Percentiles rank a stretch among this genome's conserved stretches.
phyloP scores from a whole-genome alignment of 2,797 vertebrate genomes.

The Uromys caudimaculatus region DNA sequence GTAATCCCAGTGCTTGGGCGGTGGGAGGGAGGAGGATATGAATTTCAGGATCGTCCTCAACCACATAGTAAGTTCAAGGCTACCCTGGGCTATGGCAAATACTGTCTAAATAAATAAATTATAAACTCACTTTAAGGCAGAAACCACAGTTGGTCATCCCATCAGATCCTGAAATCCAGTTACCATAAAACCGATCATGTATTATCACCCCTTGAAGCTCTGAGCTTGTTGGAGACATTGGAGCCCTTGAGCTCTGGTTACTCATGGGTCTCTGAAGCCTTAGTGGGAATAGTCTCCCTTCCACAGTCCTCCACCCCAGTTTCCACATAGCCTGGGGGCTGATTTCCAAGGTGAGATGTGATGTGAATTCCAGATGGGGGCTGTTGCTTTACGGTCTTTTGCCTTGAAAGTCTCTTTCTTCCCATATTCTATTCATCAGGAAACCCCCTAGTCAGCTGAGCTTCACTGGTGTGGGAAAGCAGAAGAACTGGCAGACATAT shows the following conservation, averaged over 20 bases:
- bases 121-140: not conserved
- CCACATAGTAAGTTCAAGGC: not conserved
- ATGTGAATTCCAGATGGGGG: not conserved
- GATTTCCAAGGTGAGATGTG: not conserved
- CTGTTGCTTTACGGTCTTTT: not conserved
- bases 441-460: too few species aligned
- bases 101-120: not conserved
- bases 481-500: not conserved
- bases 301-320: not conserved
- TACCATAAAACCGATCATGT: accelerated
- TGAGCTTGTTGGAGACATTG: not conserved
- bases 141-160: not conserved
- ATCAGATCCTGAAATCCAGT: not conserved
- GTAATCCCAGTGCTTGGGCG: not conserved
- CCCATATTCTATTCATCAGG: not conserved
- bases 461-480: not conserved
- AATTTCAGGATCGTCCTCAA: not conserved
- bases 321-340: not conserved
- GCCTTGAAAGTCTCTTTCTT: not conserved
- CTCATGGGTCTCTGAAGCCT: not conserved
- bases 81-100: not conserved
- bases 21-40: not conserved
- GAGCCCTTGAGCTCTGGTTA: not conserved
- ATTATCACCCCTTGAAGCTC: accelerated
- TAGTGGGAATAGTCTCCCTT: not conserved